Conservation (phyloP, 2,797 vertebrate species). For the Cuniculus paca region DNA sequence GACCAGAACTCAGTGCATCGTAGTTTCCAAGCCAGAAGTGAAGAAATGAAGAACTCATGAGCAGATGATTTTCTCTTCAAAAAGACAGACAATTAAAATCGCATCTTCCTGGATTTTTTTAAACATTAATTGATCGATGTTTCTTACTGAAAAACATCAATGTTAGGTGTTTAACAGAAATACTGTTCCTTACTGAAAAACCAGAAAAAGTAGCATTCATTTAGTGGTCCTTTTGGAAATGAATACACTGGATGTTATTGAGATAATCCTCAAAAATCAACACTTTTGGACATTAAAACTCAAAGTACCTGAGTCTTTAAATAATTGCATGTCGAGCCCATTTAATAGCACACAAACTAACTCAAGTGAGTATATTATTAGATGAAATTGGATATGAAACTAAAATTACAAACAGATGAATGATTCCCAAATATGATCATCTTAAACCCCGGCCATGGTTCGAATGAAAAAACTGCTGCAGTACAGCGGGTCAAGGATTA, state of each 20-base stretch:
- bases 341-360: neutral
- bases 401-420: constrained; percentile 31
- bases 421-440: constrained; percentile 66
- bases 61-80: neutral
- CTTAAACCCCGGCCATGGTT: constrained; percentile 40
- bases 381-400: neutral
- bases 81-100: neutral
- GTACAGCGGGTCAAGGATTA: neutral
- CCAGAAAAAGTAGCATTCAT: neutral
- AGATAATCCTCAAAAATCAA: neutral
- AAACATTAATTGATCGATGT: neutral
- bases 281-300: neutral
- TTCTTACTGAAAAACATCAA: constrained; percentile 6
- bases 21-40: neutral
- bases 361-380: constrained; percentile 15
- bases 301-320: constrained; percentile 16
- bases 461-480: neutral
- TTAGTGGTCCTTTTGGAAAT: neutral
- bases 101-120: neutral
- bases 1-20: neutral
- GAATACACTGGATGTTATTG: neutral
- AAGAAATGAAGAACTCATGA: neutral
- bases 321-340: neutral
- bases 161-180: neutral
- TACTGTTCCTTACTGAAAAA: neutral